phyloP scores from a whole-genome alignment of 2,113 vertebrate species.

The Scomber scombrus region DNA sequence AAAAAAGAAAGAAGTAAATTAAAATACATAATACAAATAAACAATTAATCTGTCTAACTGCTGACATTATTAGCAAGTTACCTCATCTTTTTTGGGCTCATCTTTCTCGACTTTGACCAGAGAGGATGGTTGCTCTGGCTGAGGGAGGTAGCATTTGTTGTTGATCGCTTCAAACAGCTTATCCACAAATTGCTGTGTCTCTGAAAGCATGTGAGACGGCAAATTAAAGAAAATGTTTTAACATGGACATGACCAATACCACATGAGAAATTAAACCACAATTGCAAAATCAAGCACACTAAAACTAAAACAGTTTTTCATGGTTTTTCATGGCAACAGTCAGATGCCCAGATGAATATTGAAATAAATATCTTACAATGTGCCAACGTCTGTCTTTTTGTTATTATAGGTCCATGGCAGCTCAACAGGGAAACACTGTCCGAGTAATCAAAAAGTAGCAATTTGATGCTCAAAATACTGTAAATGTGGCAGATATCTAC shows the following conservation, averaged over 20 bases:
- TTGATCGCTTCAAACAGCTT: slow-evolving; percentile 98
- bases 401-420: too few species aligned
- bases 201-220: slow-evolving; percentile 75
- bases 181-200: slow-evolving; percentile 98
- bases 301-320: too few species aligned
- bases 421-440: too few species aligned
- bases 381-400: too few species aligned
- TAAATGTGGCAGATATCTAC: too few species aligned
- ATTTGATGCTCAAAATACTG: too few species aligned
- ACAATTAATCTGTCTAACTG: too few species aligned
- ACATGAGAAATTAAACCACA: background rate
- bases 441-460: too few species aligned
- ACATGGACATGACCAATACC: background rate
- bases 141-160: slow-evolving; percentile 97
- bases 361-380: too few species aligned
- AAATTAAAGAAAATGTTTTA: background rate
- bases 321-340: too few species aligned
- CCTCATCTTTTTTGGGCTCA: slow-evolving; percentile 93
- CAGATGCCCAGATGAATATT: too few species aligned
- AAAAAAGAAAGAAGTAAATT: background rate
- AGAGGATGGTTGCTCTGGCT: slow-evolving; percentile 86
- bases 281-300: background rate
- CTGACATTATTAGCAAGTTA: slow-evolving; percentile 26
- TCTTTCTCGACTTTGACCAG: slow-evolving; percentile 92
- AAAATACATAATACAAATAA: background rate